Evolutionary conservation across 2,113 vertebrate genomes (phyloP), one percentile per base, ranked within the genome.

Genomic region (Bungarus multicinctus): DNA sequence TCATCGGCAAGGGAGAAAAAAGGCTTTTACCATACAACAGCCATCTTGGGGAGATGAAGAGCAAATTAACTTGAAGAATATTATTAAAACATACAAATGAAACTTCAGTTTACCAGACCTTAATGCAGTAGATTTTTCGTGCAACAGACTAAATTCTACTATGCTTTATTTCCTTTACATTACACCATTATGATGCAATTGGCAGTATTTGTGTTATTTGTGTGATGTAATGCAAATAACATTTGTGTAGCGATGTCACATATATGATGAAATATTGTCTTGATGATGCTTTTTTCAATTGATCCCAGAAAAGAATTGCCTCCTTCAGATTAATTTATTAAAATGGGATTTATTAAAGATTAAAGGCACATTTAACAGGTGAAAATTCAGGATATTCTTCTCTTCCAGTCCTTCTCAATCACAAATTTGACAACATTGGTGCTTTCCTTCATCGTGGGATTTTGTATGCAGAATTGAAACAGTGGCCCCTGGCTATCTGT

Each of bases 401-500:
- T 92, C 30, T 14, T 55, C 45, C 74, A 98, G 98, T 95, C 88
- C 97, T 98, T 91, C 96, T 98, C 95, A 97, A 98, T 94, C 97
- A 98, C 64, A 94, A 93, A 22, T 90, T 69, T 93, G 97, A 98
- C 54, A 98, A 98, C 93, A 81, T 98, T 25, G 11, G 10, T 60
- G 97, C 97, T 91, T 98, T 98, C 93, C 97, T 98, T 92, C 97
- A 98, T 89, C 97, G 97, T 50, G 98, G 98, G 20, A 96, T 98
- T 89, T 47, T 98, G 30, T 98, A 98, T 89, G 45, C 96, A 86
- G 93, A 98, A 30, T 93, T 96, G 54, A 94, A 88, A 47, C 90
- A 95, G 54, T 98, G 97, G 98, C 52, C 85, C 14, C 90, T 97
- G 93, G 98, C 98, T 87, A 89, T 98, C 90, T 96, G 93, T 95